phyloP scores from a whole-genome alignment of 1,140 invertebrate genomes.

The Drosophila mauritiana region DNA sequence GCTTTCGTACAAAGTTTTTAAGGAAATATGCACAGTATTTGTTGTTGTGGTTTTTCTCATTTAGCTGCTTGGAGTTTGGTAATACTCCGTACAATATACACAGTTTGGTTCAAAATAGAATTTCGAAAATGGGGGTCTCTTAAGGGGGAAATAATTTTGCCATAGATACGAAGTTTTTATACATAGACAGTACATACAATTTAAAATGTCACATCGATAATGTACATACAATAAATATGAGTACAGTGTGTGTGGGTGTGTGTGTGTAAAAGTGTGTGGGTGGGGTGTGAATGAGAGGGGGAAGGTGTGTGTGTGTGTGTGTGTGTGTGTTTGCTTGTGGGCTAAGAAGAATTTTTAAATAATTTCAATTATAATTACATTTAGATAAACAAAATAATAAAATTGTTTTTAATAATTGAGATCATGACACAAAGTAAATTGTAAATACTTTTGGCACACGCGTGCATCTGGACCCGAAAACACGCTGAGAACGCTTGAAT shows the following conservation, averaged over 20 bases:
- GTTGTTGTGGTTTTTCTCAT: slow-evolving; percentile 44
- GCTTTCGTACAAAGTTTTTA: slow-evolving; percentile 63
- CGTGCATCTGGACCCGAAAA: slow-evolving; percentile 60
- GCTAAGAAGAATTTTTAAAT: slow-evolving; percentile 55
- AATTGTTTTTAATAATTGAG: slow-evolving; percentile 73
- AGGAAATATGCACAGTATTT: slow-evolving; percentile 78
- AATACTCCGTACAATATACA: slow-evolving; percentile 54
- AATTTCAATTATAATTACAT: slow-evolving; percentile 79
- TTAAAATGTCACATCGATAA: slow-evolving; percentile 44
- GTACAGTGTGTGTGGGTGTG: slow-evolving; percentile 4
- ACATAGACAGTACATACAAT: slow-evolving; percentile 39
- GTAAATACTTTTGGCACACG: slow-evolving; percentile 78
- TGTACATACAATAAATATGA: slow-evolving; percentile 44
- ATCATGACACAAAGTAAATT: slow-evolving; percentile 75
- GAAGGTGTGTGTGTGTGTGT: neutral
- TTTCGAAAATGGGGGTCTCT: slow-evolving; percentile 13
- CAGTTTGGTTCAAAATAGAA: slow-evolving; percentile 48
- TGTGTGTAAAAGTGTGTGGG: neutral
- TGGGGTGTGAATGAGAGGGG: slow-evolving; percentile 3
- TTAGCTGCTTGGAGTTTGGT: slow-evolving; percentile 46
- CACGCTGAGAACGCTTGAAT: slow-evolving; percentile 81
- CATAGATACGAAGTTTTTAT: slow-evolving; percentile 38
- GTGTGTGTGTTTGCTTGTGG: slow-evolving; percentile 20
- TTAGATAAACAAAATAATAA: slow-evolving; percentile 65
- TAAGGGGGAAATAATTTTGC: slow-evolving; percentile 33